Percentiles rank a stretch among this genome's conserved stretches.
Conservation (phyloP, 2,797 vertebrate species). For the Acropternis orthonyx region DNA sequence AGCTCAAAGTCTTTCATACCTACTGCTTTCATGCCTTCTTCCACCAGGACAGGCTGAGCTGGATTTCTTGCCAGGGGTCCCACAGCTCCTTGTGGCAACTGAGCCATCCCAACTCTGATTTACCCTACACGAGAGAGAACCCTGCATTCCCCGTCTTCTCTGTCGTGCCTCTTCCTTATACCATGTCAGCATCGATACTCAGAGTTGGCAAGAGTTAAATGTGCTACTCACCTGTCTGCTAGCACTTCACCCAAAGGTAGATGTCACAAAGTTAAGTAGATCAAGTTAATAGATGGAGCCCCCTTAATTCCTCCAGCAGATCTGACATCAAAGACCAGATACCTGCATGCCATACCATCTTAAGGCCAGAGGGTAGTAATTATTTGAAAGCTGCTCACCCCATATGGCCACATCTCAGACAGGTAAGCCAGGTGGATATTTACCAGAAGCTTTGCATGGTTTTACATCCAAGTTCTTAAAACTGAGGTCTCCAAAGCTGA, state of each 20-base stretch:
- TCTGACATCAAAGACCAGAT: background rate
- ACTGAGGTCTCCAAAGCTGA: background rate
- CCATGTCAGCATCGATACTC: background rate
- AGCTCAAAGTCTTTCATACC: background rate
- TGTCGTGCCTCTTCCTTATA: background rate
- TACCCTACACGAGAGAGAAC: accelerated
- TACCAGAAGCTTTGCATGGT: background rate
- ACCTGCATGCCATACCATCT: background rate
- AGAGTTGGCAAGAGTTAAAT: background rate
- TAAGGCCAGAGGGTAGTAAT: background rate
- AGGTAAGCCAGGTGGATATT: background rate
- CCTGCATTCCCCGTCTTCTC: background rate
- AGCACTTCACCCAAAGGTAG: background rate
- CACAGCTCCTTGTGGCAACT: background rate
- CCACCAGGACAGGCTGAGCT: background rate
- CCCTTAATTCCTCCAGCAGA: background rate
- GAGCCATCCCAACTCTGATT: background rate
- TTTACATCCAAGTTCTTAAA: background rate
- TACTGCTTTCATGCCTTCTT: background rate
- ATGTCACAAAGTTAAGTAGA: background rate
- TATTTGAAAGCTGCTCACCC: background rate
- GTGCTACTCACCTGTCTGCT: background rate
- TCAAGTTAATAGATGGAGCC: background rate
- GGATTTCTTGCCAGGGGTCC: background rate
- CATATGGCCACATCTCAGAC: background rate